Conservation (phyloP, 1,140 invertebrate species). For the Drosophila seguyi region DNA sequence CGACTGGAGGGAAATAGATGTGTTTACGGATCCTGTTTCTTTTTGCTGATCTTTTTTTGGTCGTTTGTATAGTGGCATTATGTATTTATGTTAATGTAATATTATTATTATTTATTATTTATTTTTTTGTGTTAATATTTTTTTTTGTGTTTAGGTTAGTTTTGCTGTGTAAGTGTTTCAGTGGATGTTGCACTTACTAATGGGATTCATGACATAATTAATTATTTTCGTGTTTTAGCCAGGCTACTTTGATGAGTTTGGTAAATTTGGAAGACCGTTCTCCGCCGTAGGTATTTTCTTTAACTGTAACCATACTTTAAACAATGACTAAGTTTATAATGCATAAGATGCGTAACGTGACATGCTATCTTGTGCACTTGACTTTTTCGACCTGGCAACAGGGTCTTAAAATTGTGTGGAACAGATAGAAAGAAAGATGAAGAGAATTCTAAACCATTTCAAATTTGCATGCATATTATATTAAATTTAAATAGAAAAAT, state of each 20-base stretch:
- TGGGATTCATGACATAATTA: slow-evolving; percentile 27
- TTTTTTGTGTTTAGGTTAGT: slow-evolving; percentile 20
- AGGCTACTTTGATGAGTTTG: slow-evolving; percentile 40
- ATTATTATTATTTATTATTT: neutral
- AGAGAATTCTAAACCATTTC: too few relatives aligned
- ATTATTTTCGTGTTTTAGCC: neutral
- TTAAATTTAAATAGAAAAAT: too few relatives aligned
- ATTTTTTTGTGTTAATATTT: too few relatives aligned
- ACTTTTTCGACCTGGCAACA: too few relatives aligned
- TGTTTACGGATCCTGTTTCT: neutral
- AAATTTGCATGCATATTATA: neutral
- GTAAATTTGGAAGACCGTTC: neutral
- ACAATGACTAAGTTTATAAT: neutral
- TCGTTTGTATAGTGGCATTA: slow-evolving; percentile 8
- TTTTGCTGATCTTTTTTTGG: neutral
- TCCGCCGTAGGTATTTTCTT: neutral
- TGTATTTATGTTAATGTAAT: neutral
- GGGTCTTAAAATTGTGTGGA: too few relatives aligned
- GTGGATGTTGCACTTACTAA: slow-evolving; percentile 3
- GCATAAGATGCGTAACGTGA: neutral
- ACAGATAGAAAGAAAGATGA: too few relatives aligned
- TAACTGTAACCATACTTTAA: too few relatives aligned
- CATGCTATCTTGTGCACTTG: too few relatives aligned
- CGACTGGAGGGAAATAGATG: neutral
- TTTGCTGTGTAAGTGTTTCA: slow-evolving; percentile 7